Base-by-base conservation (phyloP, 2,888 invertebrate species). In the Lepidonotus clava region DNA sequence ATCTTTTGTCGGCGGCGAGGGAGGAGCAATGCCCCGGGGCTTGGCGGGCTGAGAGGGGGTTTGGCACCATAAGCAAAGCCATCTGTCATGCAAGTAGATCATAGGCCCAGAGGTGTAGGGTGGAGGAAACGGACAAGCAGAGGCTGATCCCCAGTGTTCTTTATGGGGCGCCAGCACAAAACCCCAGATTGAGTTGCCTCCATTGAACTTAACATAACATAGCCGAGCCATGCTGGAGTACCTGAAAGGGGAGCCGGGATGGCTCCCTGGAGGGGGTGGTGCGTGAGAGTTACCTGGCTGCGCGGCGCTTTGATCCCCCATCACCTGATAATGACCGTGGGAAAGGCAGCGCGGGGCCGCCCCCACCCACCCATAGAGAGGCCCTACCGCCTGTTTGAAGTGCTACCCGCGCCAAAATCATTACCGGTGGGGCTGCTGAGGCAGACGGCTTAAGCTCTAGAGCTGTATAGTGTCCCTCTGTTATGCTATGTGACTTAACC, bases 1-100 rank as follows among this genome's bases (percentile, higher is more conserved):
- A 38, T 71, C 71, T 71, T 71, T 71, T 71, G 71, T 71, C 38
- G 24, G 4, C 71, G 71, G 71, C 38, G 71, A 71, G 24, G 24
- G 71, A 71, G 71, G 71, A 34, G 71, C 36, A 38, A 71, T 36
- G 38, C 36, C 71, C 36, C 5, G 36, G 21, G 71, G 71, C 36
- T 71, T 4, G 24, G n/a, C 21, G 5, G 56, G 11, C 36, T 34
- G 71, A 5, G 71, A 46, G 46, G 46, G 46, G 46, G 71, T 36
- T 38, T 38, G 71, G 71, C 71, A 71, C 34, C 71, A 71, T 71
- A 71, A 71, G 71, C 71, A 38, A 34, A 6, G 38, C 38, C 71
- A 71, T 71, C 71, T 36, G 71, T 71, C 71, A 71, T 18, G 36
- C 14, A 18, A 38, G 71, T 38, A n/a, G 71, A 71, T 71, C 36